A percentile compares a stretch with the other conserved stretches of the same genome.
These are phyloP conservation scores for Spinus pinus DNA, from an alignment of 2,797 vertebrate genomes.

Conservation along the genomic window DNA sequence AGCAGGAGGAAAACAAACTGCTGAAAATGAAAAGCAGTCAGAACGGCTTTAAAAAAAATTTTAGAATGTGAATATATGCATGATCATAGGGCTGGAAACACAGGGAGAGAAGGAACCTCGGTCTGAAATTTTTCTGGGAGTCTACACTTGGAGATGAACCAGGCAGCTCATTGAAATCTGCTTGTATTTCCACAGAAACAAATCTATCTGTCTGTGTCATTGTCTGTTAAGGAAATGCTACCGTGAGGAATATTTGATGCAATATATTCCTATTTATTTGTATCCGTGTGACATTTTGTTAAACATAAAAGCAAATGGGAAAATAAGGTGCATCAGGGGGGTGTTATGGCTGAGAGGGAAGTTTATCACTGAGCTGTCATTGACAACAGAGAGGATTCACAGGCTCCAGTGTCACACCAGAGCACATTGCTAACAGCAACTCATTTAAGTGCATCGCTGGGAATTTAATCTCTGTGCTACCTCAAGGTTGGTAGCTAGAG, in stretches of 20 bases:
- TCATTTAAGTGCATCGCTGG: constrained; percentile 8
- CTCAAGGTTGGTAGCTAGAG: constrained; percentile 38
- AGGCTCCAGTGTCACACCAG: not conserved
- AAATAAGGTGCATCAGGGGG: constrained; percentile 6
- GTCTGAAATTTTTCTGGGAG: not conserved
- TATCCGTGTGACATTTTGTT: constrained; percentile 40
- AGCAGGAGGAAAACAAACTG: not conserved
- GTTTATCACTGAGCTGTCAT: constrained; percentile 61
- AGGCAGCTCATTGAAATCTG: not conserved
- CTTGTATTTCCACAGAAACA: constrained; percentile 2
- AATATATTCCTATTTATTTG: constrained; percentile 37
- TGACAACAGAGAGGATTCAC: constrained; percentile 27
- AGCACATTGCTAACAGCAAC: constrained; percentile 43
- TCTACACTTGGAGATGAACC: not conserved
- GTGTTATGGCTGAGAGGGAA: constrained; percentile 43
- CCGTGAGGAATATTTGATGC: constrained; percentile 42
- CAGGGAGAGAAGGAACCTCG: not conserved
- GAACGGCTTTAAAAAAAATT: not conserved
- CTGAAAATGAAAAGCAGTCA: not conserved
- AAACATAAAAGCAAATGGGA: constrained; percentile 58
- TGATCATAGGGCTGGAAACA: not conserved
- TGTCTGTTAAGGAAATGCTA: constrained; percentile 33
- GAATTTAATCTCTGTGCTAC: constrained; percentile 32
- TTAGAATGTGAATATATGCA: not conserved
- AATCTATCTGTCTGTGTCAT: not conserved